phyloP scores from a whole-genome alignment of 2,113 vertebrate species.

The Bucco capensis region DNA sequence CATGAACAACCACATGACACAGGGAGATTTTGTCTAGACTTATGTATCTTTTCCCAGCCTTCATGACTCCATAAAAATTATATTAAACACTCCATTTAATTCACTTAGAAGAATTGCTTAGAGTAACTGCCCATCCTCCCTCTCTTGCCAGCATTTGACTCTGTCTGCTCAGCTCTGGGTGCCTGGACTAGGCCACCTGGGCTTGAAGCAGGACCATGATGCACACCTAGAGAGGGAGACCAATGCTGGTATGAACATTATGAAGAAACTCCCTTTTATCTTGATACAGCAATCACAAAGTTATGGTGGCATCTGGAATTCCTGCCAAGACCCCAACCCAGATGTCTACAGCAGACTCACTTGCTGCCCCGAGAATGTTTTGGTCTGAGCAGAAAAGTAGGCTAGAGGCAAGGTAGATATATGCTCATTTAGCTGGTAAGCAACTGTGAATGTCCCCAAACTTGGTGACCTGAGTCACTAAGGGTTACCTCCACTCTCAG shows the following conservation, averaged over 20 bases:
- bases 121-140: neutral
- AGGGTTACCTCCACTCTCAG: neutral
- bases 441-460: neutral
- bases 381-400: neutral
- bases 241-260: neutral
- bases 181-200: neutral
- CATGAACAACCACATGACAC: slow-evolving; percentile 1
- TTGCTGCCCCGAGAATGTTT: neutral
- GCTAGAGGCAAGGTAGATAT: neutral
- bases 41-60: neutral
- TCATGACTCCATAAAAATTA: neutral
- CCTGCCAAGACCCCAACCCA: neutral
- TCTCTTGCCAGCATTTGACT: neutral
- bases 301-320: neutral
- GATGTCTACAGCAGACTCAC: neutral
- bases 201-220: neutral
- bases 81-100: neutral
- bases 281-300: neutral
- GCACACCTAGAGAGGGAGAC: neutral
- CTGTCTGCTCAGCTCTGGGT: neutral
- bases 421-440: neutral
- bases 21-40: neutral
- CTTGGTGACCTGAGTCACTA: neutral
- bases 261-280: neutral
- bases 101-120: no score